These are phyloP conservation scores for Pocillopora grandis DNA, from an alignment of 92 coral and sea anemone species.

Conservation along the genomic window DNA sequence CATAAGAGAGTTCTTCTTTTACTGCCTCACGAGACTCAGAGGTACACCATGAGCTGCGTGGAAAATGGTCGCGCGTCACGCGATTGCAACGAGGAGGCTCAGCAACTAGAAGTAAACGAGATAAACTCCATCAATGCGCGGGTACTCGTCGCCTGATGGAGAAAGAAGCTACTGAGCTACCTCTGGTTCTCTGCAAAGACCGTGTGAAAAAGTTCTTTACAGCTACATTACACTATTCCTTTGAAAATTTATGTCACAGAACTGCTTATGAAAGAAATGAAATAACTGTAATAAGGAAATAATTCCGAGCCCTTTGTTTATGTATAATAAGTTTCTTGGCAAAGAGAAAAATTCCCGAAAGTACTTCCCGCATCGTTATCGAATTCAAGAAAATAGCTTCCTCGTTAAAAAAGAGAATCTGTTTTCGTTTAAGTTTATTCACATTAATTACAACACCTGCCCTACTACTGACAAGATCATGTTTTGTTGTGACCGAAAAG, in stretches of 20 bases:
- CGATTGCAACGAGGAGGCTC: neutral
- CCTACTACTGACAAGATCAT: neutral
- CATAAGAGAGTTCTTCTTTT: too few species aligned
- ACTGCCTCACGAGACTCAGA: too few species aligned
- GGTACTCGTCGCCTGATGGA: neutral
- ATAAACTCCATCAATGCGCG: neutral
- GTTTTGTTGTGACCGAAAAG: neutral
- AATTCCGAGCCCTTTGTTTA: too few species aligned
- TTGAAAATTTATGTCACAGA: too few species aligned
- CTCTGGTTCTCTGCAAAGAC: neutral
- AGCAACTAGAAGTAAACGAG: neutral
- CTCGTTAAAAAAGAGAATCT: neutral
- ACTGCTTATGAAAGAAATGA: too few species aligned
- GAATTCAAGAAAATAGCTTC: neutral
- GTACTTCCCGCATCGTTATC: neutral
- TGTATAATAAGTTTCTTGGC: too few species aligned
- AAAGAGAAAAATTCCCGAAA: neutral
- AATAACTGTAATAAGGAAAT: too few species aligned
- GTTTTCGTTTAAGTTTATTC: neutral
- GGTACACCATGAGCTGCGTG: too few species aligned
- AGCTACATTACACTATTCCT: too few species aligned
- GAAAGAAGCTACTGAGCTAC: neutral
- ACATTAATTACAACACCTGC: constrained; percentile 4
- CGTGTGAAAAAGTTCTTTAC: too few species aligned
- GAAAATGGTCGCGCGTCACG: too few species aligned